Evolutionary conservation across 2,113 vertebrate species (phyloP).

Genomic region (Takifugu bimaculatus): DNA sequence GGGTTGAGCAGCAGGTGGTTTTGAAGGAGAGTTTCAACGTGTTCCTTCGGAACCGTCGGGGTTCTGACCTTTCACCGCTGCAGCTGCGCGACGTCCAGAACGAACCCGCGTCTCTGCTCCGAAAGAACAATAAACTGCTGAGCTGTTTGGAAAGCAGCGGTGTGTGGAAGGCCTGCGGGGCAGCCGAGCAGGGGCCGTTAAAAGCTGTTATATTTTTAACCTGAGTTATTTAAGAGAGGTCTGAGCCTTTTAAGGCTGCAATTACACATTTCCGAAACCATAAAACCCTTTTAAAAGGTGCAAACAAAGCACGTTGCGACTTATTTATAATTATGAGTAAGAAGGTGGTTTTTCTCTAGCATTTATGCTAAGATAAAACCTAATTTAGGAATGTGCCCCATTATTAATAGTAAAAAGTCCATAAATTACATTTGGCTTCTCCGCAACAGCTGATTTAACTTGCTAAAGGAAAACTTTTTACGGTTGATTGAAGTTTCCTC

Average conservation of each 20-base stretch:
- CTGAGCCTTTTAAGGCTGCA: background rate
- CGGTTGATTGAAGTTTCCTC: no score
- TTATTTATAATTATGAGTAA: no score
- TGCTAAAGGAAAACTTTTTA: no score
- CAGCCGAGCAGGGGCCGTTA: background rate
- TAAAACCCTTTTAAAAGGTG: no score
- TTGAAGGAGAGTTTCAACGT: constrained; percentile 35
- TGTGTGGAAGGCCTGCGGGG: background rate
- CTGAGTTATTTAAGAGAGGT: background rate
- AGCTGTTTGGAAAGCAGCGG: constrained; percentile 1
- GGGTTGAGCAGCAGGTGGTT: constrained; percentile 33
- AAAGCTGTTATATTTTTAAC: background rate
- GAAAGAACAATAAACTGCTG: background rate
- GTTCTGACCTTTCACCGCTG: constrained; percentile 22
- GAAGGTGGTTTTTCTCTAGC: no score
- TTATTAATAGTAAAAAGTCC: no score
- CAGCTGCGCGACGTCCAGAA: constrained; percentile 31
- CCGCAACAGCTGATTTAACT: no score
- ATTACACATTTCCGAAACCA: no score
- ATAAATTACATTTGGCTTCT: no score
- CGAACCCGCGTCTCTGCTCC: constrained; percentile 2
- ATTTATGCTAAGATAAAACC: no score
- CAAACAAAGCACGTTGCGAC: no score
- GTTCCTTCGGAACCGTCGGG: constrained; percentile 22
- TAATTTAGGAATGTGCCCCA: no score